phyloP scores from a whole-genome alignment of 2,888 invertebrate species.

The Drosophila birchii region DNA sequence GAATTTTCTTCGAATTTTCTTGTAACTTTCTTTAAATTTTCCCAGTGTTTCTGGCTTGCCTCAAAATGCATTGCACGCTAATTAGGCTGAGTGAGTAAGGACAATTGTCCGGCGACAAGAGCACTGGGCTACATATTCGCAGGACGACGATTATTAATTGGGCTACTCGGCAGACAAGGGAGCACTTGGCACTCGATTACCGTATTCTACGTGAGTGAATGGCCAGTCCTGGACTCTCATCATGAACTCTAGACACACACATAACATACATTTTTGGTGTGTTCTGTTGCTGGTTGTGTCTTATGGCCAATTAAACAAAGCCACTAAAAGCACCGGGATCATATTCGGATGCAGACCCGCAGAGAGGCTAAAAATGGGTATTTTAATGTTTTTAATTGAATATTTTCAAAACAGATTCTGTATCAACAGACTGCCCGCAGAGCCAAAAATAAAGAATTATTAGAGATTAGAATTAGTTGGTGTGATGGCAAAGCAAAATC shows the following conservation, averaged over 20 bases:
- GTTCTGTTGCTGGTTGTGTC: too few species aligned
- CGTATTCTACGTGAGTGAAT: conserved; percentile 13
- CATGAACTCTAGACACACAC: too few species aligned
- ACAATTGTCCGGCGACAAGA: conserved; percentile 29
- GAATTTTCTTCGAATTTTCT: background rate
- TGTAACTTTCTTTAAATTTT: background rate
- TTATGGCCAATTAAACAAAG: conserved; percentile 24
- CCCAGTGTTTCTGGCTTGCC: background rate
- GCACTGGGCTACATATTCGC: conserved; percentile 10
- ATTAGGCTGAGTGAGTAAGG: conserved; percentile 41
- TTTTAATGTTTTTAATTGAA: conserved; percentile 9
- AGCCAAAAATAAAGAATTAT: conserved; percentile 5
- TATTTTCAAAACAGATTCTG: conserved; percentile 8
- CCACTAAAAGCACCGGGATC: background rate
- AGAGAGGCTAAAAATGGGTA: background rate
- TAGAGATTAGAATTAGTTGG: background rate
- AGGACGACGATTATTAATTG: conserved; percentile 30
- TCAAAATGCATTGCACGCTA: conserved; percentile 17
- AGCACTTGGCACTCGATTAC: conserved; percentile 27
- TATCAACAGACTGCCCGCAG: conserved; percentile 2
- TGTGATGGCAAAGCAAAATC: background rate
- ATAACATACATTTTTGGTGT: too few species aligned
- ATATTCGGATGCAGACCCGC: background rate
- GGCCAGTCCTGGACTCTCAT: background rate
- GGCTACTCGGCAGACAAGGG: conserved; percentile 11